A percentile compares a stretch with the other conserved stretches of the same genome.
These are phyloP conservation scores for Myxocyprinus asiaticus DNA, from an alignment of 2,113 vertebrate species.

Conservation along the genomic window DNA sequence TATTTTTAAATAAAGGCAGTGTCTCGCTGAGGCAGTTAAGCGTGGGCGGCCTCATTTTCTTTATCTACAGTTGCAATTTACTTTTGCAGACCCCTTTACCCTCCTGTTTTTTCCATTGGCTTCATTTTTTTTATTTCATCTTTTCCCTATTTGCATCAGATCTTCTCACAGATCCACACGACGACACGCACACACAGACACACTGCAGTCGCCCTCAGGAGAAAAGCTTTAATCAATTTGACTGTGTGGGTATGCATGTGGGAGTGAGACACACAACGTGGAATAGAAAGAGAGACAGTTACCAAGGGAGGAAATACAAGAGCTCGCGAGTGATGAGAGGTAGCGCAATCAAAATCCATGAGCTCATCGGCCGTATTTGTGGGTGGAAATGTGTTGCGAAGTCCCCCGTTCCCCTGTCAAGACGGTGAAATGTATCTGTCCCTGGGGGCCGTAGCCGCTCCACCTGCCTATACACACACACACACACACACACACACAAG, in stretches of 20 bases:
- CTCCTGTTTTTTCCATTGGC: background rate
- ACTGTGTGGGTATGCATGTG: slow-evolving; percentile 49
- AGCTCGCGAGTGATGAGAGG: background rate
- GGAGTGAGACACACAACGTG: slow-evolving; percentile 37
- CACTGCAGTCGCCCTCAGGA: slow-evolving; percentile 39
- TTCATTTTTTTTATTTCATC: background rate
- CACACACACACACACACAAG: slow-evolving; percentile 14
- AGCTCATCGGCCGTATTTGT: slow-evolving; percentile 19
- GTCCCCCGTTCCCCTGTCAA: background rate
- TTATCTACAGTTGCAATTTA: background rate
- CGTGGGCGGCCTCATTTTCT: slow-evolving; percentile 34
- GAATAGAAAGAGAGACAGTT: slow-evolving; percentile 14
- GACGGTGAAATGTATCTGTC: slow-evolving; percentile 11
- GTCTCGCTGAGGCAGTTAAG: background rate
- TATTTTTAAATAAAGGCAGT: too few species aligned
- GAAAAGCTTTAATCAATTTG: slow-evolving; percentile 54
- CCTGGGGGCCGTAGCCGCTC: background rate
- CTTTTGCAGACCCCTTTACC: background rate
- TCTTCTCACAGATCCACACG: background rate
- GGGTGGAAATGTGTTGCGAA: background rate
- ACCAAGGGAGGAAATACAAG: slow-evolving; percentile 8
- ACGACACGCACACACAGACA: slow-evolving; percentile 30
- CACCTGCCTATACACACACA: background rate
- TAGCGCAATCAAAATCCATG: background rate
- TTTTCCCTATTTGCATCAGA: background rate